Base-by-base conservation (phyloP, 2,888 invertebrate genomes). In the Aphidius colemani region DNA sequence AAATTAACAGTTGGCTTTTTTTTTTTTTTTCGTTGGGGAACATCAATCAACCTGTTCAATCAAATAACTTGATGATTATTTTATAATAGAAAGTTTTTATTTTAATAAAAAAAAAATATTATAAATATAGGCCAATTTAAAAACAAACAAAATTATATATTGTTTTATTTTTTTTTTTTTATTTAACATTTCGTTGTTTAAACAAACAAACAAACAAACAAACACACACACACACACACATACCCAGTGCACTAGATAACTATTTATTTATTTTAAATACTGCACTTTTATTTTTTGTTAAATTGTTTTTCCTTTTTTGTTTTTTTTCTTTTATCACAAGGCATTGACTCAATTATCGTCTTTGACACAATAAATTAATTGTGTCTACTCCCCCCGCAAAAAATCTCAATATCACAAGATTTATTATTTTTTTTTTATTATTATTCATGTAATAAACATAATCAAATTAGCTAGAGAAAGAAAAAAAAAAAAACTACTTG, bases 131-230 rank as follows among this genome's bases (percentile, higher is more conserved):
- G 72, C 72, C 71, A 71, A 72, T 70, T 64, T 67, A 56, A 67
- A 72, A 70, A 71, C 65, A 63, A 63, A 58, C 63, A 57, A 18
- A 18, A 71, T 63, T 65, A 39, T 18, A 8, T 40, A 9, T 30
- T n/a, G 13, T 51, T n/a, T 39, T 6, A 40, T 30, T 39, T 30
- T 13, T 13, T 11, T 41, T 53, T 53, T 13, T 56, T 45, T 62
- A 64, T 49, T 11, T 49, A 11, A 11, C 72, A 70, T 66, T 74
- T 76, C 78, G 76, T 75, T 76, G 76, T 75, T 71, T 65, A 65
- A 30, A 67, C 65, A n/a, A n/a, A n/a, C n/a, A n/a, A n/a, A n/a
- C n/a, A n/a, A n/a, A n/a, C n/a, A n/a, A n/a, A 66, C 51, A 61
- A 1, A 2, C 13, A 18, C 13, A 18, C 13, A 64, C 61, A 68